Conservation (phyloP, 2,888 invertebrate genomes). For the Eretmocerus hayati region DNA sequence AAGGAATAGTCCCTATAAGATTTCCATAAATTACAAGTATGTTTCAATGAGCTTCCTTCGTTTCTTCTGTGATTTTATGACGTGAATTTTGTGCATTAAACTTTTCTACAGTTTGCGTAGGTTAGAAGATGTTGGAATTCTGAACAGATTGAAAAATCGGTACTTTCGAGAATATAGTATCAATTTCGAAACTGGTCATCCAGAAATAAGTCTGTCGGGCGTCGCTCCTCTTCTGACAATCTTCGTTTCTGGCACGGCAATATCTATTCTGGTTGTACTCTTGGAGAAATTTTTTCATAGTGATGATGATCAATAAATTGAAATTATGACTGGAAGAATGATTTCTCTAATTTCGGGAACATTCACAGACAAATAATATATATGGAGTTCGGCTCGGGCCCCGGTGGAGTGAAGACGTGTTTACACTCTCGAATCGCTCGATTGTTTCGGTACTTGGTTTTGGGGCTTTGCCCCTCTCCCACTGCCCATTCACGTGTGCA, state of each 20-base stretch:
- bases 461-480: too few species aligned
- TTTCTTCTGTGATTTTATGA: too few species aligned
- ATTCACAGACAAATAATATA: too few species aligned
- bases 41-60: too few species aligned
- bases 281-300: conserved; percentile 20
- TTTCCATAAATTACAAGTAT: conserved; percentile 30
- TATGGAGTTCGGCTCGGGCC: too few species aligned
- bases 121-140: conserved; percentile 30
- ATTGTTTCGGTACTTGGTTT: too few species aligned
- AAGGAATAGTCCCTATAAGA: conserved; percentile 31
- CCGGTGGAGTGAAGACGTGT: too few species aligned
- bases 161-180: conserved; percentile 7
- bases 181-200: neutral
- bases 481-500: too few species aligned
- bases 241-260: conserved; percentile 24
- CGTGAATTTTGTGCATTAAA: too few species aligned
- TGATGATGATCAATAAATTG: neutral
- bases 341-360: neutral
- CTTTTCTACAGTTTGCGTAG: conserved; percentile 27
- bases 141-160: conserved; percentile 25
- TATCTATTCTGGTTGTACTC: conserved; percentile 25
- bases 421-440: too few species aligned
- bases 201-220: conserved; percentile 24
- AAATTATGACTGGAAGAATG: neutral
- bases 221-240: conserved; percentile 30